phyloP scores from a whole-genome alignment of 2,797 vertebrate genomes.

The Rhabdophis nuchalis region DNA sequence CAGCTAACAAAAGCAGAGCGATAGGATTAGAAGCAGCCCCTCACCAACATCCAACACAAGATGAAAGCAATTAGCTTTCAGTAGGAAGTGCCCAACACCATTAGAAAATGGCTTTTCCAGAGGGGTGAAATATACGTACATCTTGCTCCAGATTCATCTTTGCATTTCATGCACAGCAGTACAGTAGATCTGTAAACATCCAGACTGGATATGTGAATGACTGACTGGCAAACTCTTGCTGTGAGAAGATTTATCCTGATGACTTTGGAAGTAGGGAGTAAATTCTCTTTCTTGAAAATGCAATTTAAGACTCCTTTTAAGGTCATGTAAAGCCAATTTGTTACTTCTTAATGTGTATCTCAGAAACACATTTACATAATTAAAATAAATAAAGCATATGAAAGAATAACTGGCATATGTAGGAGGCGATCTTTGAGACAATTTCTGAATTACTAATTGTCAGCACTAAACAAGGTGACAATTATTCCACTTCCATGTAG shows the following conservation, averaged over 20 bases:
- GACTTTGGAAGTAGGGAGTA: constrained; percentile 3
- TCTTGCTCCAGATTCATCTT: not conserved
- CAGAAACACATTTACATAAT: not conserved
- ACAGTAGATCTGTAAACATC: not conserved
- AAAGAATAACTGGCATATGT: not conserved
- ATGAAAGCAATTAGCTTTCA: too few species aligned
- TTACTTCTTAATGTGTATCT: not conserved
- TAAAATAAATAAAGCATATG: not conserved
- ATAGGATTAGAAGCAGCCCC: too few species aligned
- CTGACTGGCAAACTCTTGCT: constrained; percentile 1
- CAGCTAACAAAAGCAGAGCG: too few species aligned
- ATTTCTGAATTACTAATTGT: not conserved
- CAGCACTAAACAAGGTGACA: not conserved
- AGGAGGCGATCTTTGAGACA: not conserved
- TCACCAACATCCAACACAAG: too few species aligned
- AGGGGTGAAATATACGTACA: not conserved
- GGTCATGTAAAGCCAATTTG: constrained; percentile 12
- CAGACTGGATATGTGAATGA: not conserved
- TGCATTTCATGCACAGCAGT: not conserved
- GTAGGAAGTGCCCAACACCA: too few species aligned
- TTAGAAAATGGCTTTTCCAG: not conserved
- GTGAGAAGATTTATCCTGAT: constrained; percentile 7
- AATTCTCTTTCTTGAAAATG: constrained; percentile 9
- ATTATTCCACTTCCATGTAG: not conserved
- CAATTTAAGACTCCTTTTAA: constrained; percentile 1